Base-by-base conservation (phyloP, 2,113 vertebrate species). In the Vulpes ferrilata region DNA sequence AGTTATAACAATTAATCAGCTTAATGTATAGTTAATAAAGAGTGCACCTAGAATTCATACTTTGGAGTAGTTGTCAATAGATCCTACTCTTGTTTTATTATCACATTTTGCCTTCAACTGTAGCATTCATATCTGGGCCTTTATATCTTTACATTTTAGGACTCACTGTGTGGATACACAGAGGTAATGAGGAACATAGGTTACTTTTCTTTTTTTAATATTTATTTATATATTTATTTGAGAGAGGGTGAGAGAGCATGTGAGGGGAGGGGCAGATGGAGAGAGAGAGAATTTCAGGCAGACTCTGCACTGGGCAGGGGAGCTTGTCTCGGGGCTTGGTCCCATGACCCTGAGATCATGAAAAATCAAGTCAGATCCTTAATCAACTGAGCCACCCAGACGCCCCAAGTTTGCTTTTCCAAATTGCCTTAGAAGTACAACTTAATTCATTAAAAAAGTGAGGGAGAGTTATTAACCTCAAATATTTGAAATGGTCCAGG, bases 241-340 rank as follows among this genome's bases (percentile, higher is more conserved):
- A 69, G 67, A 35, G 67, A 20, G 17, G n/a, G 67, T n/a, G 67
- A n/a, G 32, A 32, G 27, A 65, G 13, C 23, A 62, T 43, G 43
- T 43, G 23, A 8, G 67, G n/a, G 32, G 16, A 69, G 17, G 32
- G 67, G 67, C 17, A 69, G 32, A 35, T 3, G 17, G 17, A 4
- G 32, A 32, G 17, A 35, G 32, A 19, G 32, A 35, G 67, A n/a
- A 69, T 35, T n/a, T 20, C 13, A 69, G 2, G 67, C 13, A 27
- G 30, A 69, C 67, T 35, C 67, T n/a, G 7, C 32, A 35, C 67
- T 35, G 32, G 6, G 67, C 67, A 69, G 32, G 43, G 7, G 43
- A 35, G 32, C 67, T 16, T 0, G 0, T 9, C 1, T 1, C 1
- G 32, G 32, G 67, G 7, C 16, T 69, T 35, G 16, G 35, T 20